phyloP scores from a whole-genome alignment of 1,140 invertebrate species.

The Ostrea edulis region DNA sequence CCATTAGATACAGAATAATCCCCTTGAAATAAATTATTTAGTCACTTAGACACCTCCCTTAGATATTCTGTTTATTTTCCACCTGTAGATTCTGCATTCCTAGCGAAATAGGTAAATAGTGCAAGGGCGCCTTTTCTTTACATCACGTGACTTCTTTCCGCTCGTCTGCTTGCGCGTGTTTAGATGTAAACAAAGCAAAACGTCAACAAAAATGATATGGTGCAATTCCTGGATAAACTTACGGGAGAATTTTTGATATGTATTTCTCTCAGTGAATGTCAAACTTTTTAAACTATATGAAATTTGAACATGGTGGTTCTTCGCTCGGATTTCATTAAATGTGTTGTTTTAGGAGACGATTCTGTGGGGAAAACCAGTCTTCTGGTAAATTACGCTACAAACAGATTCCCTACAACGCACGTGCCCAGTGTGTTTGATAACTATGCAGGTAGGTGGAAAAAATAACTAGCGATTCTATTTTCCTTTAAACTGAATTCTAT shows the following conservation, averaged over 20 bases:
- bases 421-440: conserved; percentile 71
- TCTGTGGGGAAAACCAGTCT: conserved; percentile 69
- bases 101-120: neutral
- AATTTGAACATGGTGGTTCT: conserved; percentile 48
- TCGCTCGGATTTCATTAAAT: conserved; percentile 59
- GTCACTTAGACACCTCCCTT: neutral
- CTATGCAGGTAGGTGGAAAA: conserved; percentile 62
- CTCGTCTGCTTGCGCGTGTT: conserved; percentile 32
- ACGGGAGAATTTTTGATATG: neutral
- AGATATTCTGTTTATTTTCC: neutral
- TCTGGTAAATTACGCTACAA: conserved; percentile 72
- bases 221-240: neutral
- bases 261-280: neutral
- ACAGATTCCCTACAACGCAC: conserved; percentile 67
- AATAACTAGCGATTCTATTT: no score
- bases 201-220: neutral
- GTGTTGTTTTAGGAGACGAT: conserved; percentile 71
- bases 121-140: conserved; percentile 2
- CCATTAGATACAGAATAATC: neutral
- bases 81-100: conserved; percentile 31
- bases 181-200: conserved; percentile 42
- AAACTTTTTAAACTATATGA: neutral
- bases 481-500: neutral
- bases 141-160: conserved; percentile 16
- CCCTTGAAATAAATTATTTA: neutral